These are phyloP conservation scores for Oophaga sylvatica DNA, from an alignment of 2,797 vertebrate species.

Conservation along the genomic window DNA sequence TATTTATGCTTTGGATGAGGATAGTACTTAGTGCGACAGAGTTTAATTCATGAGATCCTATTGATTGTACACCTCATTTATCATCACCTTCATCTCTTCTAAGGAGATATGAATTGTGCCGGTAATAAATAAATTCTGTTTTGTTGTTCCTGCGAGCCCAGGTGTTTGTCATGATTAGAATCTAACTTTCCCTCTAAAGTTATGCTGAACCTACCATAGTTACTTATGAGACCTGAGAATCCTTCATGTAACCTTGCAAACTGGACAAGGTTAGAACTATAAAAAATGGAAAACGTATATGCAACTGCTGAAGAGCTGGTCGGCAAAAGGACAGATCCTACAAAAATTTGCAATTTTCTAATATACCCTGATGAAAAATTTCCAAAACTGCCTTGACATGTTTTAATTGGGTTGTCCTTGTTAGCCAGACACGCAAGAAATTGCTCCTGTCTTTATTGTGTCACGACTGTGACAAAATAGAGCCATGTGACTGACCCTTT, in stretches of 20 bases:
- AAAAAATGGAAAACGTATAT: no score
- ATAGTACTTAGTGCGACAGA: slow-evolving; percentile 37
- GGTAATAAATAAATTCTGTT: slow-evolving; percentile 30
- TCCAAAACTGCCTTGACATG: no score
- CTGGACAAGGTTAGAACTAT: background rate
- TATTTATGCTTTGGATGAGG: slow-evolving; percentile 31
- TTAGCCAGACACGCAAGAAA: no score
- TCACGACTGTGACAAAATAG: no score
- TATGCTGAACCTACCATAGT: background rate
- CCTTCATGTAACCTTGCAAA: slow-evolving; percentile 2
- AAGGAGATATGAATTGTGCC: slow-evolving; percentile 34
- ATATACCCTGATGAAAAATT: no score
- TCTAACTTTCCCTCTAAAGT: slow-evolving; percentile 11
- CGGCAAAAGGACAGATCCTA: no score
- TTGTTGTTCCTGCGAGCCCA: background rate
- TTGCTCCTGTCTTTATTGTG: no score
- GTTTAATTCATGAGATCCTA: slow-evolving; percentile 47
- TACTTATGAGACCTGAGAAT: background rate
- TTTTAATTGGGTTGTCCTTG: no score
- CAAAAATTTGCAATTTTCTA: no score
- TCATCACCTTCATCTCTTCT: slow-evolving; percentile 36
- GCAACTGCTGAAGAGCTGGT: no score
- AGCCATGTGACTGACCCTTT: no score
- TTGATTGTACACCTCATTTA: slow-evolving; percentile 44
- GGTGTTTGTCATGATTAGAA: slow-evolving; percentile 35